Conservation (phyloP, 2,113 vertebrate species). For the Cryptoleucopteryx plumbea region DNA sequence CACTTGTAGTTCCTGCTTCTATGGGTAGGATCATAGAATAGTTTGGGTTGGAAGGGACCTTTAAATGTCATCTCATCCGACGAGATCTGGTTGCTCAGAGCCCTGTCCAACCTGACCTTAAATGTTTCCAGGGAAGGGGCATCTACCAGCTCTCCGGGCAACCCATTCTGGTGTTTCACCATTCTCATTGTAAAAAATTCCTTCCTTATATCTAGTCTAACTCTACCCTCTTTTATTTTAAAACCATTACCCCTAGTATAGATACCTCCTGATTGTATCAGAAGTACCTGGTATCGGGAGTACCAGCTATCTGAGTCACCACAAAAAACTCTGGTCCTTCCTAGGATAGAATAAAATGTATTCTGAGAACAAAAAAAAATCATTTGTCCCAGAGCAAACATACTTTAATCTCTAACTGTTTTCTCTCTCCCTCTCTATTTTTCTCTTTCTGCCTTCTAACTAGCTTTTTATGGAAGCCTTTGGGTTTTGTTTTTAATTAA, state of each 20-base stretch:
- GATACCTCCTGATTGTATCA: too few relatives aligned
- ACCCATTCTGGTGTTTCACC: too few relatives aligned
- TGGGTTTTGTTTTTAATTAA: background rate
- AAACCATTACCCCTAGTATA: too few relatives aligned
- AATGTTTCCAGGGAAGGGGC: too few relatives aligned
- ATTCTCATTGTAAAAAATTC: too few relatives aligned
- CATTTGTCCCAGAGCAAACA: background rate
- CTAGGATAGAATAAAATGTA: background rate
- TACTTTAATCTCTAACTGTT: background rate
- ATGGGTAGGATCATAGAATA: background rate
- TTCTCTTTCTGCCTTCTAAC: background rate
- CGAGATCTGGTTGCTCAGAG: too few relatives aligned
- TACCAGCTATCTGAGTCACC: background rate
- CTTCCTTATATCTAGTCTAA: too few relatives aligned
- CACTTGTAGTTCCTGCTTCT: background rate
- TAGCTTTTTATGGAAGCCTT: background rate
- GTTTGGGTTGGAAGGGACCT: too few relatives aligned
- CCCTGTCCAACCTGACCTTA: too few relatives aligned
- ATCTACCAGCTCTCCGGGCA: too few relatives aligned
- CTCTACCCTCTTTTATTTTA: too few relatives aligned
- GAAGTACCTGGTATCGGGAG: background rate
- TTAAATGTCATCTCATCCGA: too few relatives aligned
- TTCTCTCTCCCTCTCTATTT: background rate
- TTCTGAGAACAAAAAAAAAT: background rate
- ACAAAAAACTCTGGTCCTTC: background rate